Evolutionary conservation across 2,113 vertebrate species (phyloP).

Genomic region (Bos indicus): DNA sequence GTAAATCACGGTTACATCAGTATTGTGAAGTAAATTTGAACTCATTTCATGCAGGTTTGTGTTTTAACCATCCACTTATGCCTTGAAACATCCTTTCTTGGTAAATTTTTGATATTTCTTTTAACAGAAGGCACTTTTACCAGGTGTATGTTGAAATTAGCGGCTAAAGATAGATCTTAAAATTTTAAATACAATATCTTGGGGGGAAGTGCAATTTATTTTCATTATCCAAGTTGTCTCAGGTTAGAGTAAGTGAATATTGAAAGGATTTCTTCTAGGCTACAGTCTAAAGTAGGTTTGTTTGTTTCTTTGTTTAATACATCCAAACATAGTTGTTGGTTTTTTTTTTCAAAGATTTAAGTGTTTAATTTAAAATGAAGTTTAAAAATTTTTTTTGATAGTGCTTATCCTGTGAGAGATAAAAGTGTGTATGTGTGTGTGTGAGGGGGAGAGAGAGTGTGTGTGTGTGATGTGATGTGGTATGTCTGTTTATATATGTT

Average conservation of each 20-base stretch:
- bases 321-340: background rate
- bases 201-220: slow-evolving; percentile 57
- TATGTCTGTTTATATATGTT: slow-evolving; percentile 18
- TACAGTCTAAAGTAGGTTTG: background rate
- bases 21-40: slow-evolving; percentile 55
- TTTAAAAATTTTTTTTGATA: background rate
- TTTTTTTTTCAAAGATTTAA: slow-evolving; percentile 9
- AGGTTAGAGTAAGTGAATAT: background rate
- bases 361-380: slow-evolving; percentile 48
- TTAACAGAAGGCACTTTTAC: slow-evolving; percentile 38
- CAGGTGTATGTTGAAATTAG: background rate
- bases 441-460: background rate
- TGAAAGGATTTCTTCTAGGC: background rate
- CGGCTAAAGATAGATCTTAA: slow-evolving; percentile 47
- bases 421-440: background rate
- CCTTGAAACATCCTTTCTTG: slow-evolving; percentile 68
- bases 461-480: background rate
- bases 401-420: background rate
- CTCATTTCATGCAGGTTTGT: slow-evolving; percentile 56
- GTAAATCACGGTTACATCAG: slow-evolving; percentile 53
- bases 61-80: slow-evolving; percentile 65
- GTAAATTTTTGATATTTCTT: slow-evolving; percentile 26
- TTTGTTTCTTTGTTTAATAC: slow-evolving; percentile 44
- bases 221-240: slow-evolving; percentile 34
- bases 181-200: slow-evolving; percentile 7